phyloP scores from a whole-genome alignment of 2,113 vertebrate species.

The Festucalex cinctus region DNA sequence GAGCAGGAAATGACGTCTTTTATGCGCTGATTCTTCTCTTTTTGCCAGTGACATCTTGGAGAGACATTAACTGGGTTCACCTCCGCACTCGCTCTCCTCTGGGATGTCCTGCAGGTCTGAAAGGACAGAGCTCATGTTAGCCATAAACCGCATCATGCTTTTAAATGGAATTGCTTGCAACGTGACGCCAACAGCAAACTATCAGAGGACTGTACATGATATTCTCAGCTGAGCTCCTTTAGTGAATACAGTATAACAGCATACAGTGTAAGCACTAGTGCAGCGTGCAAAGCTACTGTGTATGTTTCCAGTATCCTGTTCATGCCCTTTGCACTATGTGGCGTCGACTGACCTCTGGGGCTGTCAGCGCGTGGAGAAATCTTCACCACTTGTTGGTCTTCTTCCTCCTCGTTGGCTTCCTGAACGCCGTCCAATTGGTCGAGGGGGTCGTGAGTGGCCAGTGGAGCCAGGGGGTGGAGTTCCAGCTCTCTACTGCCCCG shows the following conservation, averaged over 20 bases:
- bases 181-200: too few relatives aligned
- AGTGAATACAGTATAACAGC: too few relatives aligned
- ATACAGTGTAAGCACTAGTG: too few relatives aligned
- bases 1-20: conserved; percentile 18
- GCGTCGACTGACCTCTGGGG: conserved; percentile 67
- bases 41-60: not conserved
- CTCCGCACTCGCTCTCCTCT: conserved; percentile 81
- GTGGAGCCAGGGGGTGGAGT: conserved; percentile 42
- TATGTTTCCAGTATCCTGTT: too few relatives aligned
- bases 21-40: not conserved
- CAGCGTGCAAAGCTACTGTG: too few relatives aligned
- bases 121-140: conserved; percentile 34
- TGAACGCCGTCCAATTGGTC: conserved; percentile 72
- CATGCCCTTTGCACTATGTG: not conserved
- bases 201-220: too few relatives aligned
- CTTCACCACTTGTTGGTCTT: conserved; percentile 52
- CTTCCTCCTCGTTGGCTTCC: conserved; percentile 71
- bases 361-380: conserved; percentile 67
- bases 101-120: conserved; percentile 93
- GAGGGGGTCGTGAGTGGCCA: conserved; percentile 58
- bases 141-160: not conserved
- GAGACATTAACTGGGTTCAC: conserved; percentile 62
- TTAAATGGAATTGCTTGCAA: too few relatives aligned
- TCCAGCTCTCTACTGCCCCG: conserved; percentile 56
- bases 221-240: too few relatives aligned